Conservation (phyloP, 1,140 invertebrate species). For the Lethrus apterus region DNA sequence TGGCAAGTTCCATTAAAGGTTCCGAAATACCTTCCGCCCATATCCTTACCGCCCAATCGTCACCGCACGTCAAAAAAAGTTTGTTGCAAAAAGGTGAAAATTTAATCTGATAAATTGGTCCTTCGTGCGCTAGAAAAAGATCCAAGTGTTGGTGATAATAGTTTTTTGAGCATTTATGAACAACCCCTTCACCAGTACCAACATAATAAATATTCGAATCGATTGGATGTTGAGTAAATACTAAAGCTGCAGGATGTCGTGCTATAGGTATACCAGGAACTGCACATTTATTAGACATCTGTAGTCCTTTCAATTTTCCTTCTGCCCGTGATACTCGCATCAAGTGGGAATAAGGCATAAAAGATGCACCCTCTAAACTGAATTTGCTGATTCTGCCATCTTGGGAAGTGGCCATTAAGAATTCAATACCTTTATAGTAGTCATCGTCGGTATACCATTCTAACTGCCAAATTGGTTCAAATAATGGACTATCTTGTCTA, state of each 20-base stretch:
- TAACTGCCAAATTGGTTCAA: slow-evolving; percentile 58
- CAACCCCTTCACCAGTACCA: slow-evolving; percentile 74
- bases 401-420: slow-evolving; percentile 47
- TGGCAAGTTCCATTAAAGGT: slow-evolving; percentile 55
- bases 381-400: slow-evolving; percentile 53
- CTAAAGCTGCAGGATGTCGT: slow-evolving; percentile 52
- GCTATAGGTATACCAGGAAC: slow-evolving; percentile 47
- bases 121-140: slow-evolving; percentile 69
- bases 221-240: slow-evolving; percentile 57
- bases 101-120: slow-evolving; percentile 65
- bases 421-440: slow-evolving; percentile 40
- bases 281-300: slow-evolving; percentile 41
- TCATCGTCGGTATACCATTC: slow-evolving; percentile 47
- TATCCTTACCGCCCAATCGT: slow-evolving; percentile 63
- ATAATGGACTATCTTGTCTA: slow-evolving; percentile 50
- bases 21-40: slow-evolving; percentile 53
- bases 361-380: slow-evolving; percentile 35
- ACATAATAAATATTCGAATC: slow-evolving; percentile 64
- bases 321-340: slow-evolving; percentile 56
- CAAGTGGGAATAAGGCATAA: slow-evolving; percentile 24
- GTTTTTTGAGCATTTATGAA: slow-evolving; percentile 52
- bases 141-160: slow-evolving; percentile 53
- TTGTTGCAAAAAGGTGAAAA: slow-evolving; percentile 72
- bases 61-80: slow-evolving; percentile 73
- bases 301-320: slow-evolving; percentile 52